A percentile compares a stretch with the other conserved stretches of the same genome.
Conservation (phyloP, 2,113 vertebrate species). For the Porphyrio hochstetteri region DNA sequence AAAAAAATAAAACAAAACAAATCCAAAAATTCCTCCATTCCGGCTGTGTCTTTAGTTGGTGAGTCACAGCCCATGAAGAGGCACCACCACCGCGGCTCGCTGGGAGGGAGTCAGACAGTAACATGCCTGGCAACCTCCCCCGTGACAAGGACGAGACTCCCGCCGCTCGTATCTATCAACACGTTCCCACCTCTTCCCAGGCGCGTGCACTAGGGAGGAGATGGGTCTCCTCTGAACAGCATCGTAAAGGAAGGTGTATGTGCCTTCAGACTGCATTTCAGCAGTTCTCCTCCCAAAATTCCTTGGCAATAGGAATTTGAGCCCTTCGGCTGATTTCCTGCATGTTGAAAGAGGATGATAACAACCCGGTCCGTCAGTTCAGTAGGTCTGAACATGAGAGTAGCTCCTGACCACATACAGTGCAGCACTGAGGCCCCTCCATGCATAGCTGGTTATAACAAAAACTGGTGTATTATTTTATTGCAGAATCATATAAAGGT, state of each 20-base stretch:
- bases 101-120: background rate
- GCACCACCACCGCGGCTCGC: background rate
- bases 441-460: background rate
- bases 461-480: background rate
- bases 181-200: background rate
- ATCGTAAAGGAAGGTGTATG: accelerated
- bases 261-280: accelerated
- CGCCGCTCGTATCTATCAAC: background rate
- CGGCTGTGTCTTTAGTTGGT: background rate
- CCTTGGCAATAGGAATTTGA: background rate
- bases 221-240: background rate
- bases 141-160: background rate
- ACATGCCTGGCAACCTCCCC: background rate
- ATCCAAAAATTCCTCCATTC: background rate
- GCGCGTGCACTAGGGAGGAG: accelerated
- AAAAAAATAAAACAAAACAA: background rate
- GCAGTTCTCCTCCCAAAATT: background rate
- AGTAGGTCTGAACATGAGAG: background rate
- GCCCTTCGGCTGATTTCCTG: background rate
- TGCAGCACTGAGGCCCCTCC: background rate
- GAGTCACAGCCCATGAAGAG: constrained; percentile 31
- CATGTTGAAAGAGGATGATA: accelerated
- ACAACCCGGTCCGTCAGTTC: background rate
- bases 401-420: accelerated
- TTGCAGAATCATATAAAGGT: background rate